Conservation (phyloP, 2,797 vertebrate genomes). For the Ptychobarbus kaznakovi region DNA sequence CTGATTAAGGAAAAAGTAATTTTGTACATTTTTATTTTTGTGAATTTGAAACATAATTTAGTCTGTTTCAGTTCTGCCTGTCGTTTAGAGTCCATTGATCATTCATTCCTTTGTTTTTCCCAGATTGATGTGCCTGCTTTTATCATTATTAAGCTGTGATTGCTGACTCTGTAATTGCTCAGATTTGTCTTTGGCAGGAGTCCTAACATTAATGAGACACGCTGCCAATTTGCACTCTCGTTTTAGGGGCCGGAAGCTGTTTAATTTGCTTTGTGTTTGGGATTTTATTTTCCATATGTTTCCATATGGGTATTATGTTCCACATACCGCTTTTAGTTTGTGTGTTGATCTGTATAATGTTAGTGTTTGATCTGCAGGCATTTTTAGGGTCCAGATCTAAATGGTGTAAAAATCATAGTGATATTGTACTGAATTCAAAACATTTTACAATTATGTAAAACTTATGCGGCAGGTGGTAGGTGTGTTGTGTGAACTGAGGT, state of each 20-base stretch:
- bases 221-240: constrained; percentile 7
- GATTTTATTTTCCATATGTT: constrained; percentile 22
- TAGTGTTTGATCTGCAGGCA: not conserved
- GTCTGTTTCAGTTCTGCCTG: not conserved
- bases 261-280: constrained; percentile 26
- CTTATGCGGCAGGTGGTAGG: not conserved
- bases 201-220: constrained; percentile 28
- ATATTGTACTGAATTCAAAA: not conserved
- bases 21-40: not conserved
- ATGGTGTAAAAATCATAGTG: not conserved
- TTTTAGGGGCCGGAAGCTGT: constrained; percentile 9
- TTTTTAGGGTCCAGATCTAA: not conserved
- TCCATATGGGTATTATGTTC: not conserved
- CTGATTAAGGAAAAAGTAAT: not conserved
- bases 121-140: not conserved
- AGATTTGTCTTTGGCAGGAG: constrained; percentile 14
- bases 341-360: not conserved
- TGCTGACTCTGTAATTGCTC: constrained; percentile 15
- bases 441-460: not conserved
- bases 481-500: constrained; percentile 13
- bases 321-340: constrained; percentile 6
- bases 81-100: not conserved
- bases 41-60: not conserved
- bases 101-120: constrained; percentile 12
- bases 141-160: constrained; percentile 23